Base-by-base conservation (phyloP, 1,140 invertebrate species). In the Hestina assimilis region DNA sequence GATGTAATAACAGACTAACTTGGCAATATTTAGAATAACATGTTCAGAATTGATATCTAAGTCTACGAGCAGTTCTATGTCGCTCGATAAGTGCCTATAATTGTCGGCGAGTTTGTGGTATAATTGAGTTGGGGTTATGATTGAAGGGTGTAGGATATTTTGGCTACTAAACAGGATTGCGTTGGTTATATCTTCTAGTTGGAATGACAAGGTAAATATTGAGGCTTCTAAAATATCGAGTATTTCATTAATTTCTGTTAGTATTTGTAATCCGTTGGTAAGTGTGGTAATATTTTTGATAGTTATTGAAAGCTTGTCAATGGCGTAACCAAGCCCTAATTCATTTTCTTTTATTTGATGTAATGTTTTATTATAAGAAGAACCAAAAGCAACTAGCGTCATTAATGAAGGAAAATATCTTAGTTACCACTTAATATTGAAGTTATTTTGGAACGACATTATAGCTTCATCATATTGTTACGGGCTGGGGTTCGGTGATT, bases 101-200 rank as follows among this genome's bases (percentile, higher is more conserved):
- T 68, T 73, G 53, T 69, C 57, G 29, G 53, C 56, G 48, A 73
- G 55, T 43, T 71, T 66, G 47, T 43, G 20, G 20, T 68, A 71
- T n/a, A 73, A 29, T 17, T 68, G 59, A 2, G 31, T 43, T 17
- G 71, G 66, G 2, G 63, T 12, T 29, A 77, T 11, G 2, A 74
- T 33, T 6, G 66, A 33, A 2, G 68, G 71, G 23, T 73, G 66
- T 0, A 70, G 33, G 4, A 69, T 63, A 38, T 72, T 73, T 55
- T 67, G 48, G 12, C 28, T 71, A 42, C 59, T 58, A 7, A 72
- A 56, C 8, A 72, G n/a, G n/a, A 77, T 68, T 0, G 66, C 64
- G 33, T 64, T 62, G 0, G 47, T 66, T 23, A 74, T 61, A 19
- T 74, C 74, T 38, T 72, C 41, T 8, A 74, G 19, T 31, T 64